A percentile compares a stretch with the other conserved stretches of the same genome.
Evolutionary conservation across 2,888 invertebrate species (phyloP).

Genomic region (Drosophila macrospina): DNA sequence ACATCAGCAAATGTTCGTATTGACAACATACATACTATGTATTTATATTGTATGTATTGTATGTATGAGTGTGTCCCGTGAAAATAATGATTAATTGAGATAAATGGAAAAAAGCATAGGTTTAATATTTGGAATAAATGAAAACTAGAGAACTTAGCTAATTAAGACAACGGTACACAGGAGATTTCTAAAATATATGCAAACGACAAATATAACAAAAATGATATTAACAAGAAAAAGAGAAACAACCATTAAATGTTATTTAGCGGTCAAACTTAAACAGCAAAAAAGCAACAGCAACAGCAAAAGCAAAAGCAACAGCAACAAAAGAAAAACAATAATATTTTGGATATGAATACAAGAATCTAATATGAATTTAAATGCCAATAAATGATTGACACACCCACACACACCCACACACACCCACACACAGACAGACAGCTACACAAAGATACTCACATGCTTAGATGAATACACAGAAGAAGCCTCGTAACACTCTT

Average conservation of each 20-base stretch:
- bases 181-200: constrained; percentile 41
- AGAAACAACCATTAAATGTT: constrained; percentile 39
- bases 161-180: constrained; percentile 56
- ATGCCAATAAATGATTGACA: neutral
- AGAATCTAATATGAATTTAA: constrained; percentile 44
- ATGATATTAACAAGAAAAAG: constrained; percentile 8
- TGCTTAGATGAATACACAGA: constrained; percentile 19
- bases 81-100: neutral
- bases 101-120: constrained; percentile 28
- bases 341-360: constrained; percentile 36
- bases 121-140: constrained; percentile 49
- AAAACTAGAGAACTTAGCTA: constrained; percentile 28
- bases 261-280: constrained; percentile 43
- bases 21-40: constrained; percentile 3
- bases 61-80: constrained; percentile 37
- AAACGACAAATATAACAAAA: constrained; percentile 7
- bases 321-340: constrained; percentile 13
- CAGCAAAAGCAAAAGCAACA: neutral
- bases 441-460: constrained; percentile 5
- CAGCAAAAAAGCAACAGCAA: constrained; percentile 13
- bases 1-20: constrained; percentile 13
- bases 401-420: neutral
- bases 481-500: constrained; percentile 7
- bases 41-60: constrained; percentile 29
- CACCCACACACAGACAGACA: neutral